A percentile compares a stretch with the other conserved stretches of the same genome.
phyloP scores from a whole-genome alignment of 1,140 invertebrate species.

The Aricia agestis region DNA sequence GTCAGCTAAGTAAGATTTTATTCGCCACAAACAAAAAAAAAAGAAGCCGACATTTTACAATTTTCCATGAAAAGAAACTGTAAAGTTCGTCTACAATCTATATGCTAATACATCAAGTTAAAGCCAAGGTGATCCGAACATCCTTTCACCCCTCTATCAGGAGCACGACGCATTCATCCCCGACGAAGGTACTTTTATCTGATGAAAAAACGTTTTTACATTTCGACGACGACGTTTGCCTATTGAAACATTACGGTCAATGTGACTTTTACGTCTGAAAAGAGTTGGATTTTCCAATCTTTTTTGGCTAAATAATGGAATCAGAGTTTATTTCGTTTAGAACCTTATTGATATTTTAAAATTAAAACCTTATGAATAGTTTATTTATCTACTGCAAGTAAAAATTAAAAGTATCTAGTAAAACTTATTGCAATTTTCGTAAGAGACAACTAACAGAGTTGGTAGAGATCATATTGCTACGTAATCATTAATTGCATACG shows the following conservation, averaged over 20 bases:
- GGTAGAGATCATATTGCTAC: too few species aligned
- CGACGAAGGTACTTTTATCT: slow-evolving; percentile 22
- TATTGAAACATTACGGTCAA: slow-evolving; percentile 42
- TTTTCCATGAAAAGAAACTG: neutral
- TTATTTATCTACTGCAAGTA: too few species aligned
- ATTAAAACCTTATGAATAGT: too few species aligned
- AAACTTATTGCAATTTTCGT: too few species aligned
- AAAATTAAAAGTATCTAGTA: too few species aligned
- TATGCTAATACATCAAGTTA: slow-evolving; percentile 6
- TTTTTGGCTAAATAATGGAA: too few species aligned
- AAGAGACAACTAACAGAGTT: too few species aligned
- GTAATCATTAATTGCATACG: too few species aligned
- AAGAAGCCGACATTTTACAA: neutral
- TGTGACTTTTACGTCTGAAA: slow-evolving; percentile 23
- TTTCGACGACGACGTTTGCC: slow-evolving; percentile 19
- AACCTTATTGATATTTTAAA: too few species aligned
- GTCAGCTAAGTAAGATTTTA: too few species aligned
- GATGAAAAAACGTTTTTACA: slow-evolving; percentile 25
- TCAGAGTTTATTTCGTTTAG: too few species aligned
- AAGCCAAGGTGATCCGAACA: slow-evolving; percentile 4
- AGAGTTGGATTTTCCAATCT: neutral
- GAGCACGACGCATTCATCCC: slow-evolving; percentile 12
- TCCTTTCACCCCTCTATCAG: neutral
- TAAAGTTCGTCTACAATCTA: slow-evolving; percentile 9
- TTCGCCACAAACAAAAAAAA: neutral